Base-by-base conservation (phyloP, 2,888 invertebrate genomes). In the Gari tellinella region DNA sequence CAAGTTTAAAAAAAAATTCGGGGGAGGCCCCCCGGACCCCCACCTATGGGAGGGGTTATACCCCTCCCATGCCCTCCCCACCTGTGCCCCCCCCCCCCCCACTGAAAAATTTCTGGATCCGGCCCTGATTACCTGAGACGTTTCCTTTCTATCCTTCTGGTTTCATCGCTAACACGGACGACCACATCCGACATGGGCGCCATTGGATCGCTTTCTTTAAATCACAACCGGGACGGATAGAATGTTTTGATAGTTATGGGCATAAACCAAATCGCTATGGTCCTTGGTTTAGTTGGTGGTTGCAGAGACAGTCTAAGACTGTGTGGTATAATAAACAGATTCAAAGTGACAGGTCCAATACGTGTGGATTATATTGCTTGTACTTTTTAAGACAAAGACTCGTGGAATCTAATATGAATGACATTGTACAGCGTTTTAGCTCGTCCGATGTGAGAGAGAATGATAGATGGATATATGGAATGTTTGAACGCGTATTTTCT, bases 131-230 rank as follows among this genome's bases (percentile, higher is more conserved):
- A n/a, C n/a, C n/a, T n/a, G n/a, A n/a, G n/a, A n/a, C n/a, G n/a
- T n/a, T n/a, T n/a, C n/a, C n/a, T n/a, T n/a, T n/a, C n/a, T 69
- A 43, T 57, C 69, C 56, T 15, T 49, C 19, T 25, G 57, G 56
- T 21, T 57, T 69, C 41, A 63, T 62, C 26, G 62, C 41, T 7
- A 69, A 57, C 23, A 63, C 62, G 19, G 69, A 62, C 26, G 37
- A 37, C n/a, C 51, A 56, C 31, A 38, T 15, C 31, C 31, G 31
- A 10, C 31, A 5, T 10, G 62, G 52, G 0, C 41, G 40, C 37
- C 68, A 61, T 45, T 69, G 57, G 69, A 57, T 43, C 26, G 56
- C 56, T 21, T 45, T 69, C 43, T 63, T 26, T 12, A 31, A 15
- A 7, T 14, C 25, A 7, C 15, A 41, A 1, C 15, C 15, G 14